These are phyloP conservation scores for Gnathonemus echidnorhynchus DNA, from an alignment of 2,113 vertebrate species.

Conservation along the genomic window DNA sequence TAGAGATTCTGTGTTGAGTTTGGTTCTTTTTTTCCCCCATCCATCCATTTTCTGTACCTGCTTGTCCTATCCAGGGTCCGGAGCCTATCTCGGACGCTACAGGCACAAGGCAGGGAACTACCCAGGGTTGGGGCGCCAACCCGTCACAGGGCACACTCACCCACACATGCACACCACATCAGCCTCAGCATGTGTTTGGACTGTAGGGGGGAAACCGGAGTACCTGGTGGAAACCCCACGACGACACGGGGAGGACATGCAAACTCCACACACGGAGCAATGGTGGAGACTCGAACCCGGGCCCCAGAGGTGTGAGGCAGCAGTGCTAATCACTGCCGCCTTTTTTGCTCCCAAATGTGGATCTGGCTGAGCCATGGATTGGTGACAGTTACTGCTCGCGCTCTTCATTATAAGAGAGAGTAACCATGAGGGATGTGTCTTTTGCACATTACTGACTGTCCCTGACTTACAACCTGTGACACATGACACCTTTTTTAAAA, in stretches of 20 bases:
- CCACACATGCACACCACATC: not conserved
- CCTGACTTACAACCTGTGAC: not conserved
- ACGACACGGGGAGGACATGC: not conserved
- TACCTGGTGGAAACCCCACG: not conserved
- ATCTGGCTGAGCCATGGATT: not conserved
- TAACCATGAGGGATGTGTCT: not conserved
- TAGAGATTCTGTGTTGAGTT: not conserved
- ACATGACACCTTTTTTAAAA: no score
- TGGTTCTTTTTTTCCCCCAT: not conserved
- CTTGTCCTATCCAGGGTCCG: not conserved
- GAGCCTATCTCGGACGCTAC: not conserved
- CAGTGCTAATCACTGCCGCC: no score
- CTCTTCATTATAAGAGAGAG: not conserved
- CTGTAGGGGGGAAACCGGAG: not conserved
- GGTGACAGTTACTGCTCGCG: not conserved
- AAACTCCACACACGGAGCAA: not conserved
- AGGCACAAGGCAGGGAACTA: not conserved
- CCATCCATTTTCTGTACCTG: not conserved
- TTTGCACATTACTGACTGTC: not conserved
- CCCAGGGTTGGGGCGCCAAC: not conserved
- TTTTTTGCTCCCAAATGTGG: not conserved
- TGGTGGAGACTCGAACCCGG: not conserved
- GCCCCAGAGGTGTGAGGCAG: not conserved
- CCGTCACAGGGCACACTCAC: not conserved
- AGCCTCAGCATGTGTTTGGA: not conserved